phyloP scores from a whole-genome alignment of 64 coral and sea anemone species.

The Anthopleura sola region DNA sequence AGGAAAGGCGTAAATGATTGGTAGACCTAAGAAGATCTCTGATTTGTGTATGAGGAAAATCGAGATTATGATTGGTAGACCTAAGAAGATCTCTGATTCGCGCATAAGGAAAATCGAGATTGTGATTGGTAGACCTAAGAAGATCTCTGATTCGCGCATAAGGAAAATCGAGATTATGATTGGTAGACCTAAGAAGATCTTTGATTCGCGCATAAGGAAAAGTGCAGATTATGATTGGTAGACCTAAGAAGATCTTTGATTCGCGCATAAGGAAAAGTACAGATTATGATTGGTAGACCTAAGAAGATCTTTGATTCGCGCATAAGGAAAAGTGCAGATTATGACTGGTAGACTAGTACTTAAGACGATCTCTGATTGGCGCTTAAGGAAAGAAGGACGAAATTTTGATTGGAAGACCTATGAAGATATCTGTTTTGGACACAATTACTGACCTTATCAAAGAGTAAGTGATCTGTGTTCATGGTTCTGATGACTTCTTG shows the following conservation, averaged over 20 bases:
- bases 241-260: neutral
- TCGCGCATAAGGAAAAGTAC: neutral
- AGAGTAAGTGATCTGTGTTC: constrained; percentile 70
- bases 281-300: neutral
- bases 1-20: neutral
- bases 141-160: too few species aligned
- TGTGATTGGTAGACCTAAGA: neutral
- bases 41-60: neutral
- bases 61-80: neutral
- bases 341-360: neutral
- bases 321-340: neutral
- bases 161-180: too few species aligned
- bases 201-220: neutral
- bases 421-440: too few species aligned
- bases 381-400: neutral
- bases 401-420: too few species aligned
- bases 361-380: neutral
- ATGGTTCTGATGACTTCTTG: constrained; percentile 93
- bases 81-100: neutral
- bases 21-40: neutral
- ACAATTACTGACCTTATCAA: constrained; percentile 83
- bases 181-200: too few species aligned
- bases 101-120: too few species aligned
- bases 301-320: neutral
- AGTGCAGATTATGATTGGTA: neutral